Evolutionary conservation across 2,888 invertebrate species (phyloP).

Genomic region (Andricus quercusramuli): DNA sequence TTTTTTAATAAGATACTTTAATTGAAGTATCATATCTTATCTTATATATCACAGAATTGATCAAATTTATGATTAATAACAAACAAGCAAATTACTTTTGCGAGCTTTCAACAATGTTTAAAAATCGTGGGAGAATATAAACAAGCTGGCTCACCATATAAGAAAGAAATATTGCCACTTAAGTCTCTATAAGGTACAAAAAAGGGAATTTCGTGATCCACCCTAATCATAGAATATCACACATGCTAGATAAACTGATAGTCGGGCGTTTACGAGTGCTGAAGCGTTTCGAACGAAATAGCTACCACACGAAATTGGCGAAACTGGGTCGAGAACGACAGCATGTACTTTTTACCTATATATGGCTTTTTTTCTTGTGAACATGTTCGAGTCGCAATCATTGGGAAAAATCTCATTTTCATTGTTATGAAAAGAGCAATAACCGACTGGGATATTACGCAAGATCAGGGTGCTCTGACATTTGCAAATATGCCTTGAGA

Average conservation of each 20-base stretch:
- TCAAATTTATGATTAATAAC: no score
- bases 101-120: no score
- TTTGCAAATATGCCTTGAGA: not conserved
- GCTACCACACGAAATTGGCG: not conserved
- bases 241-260: not conserved
- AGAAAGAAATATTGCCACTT: not conserved
- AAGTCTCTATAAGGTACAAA: not conserved
- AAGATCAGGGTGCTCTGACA: constrained; percentile 10
- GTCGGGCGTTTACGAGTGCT: not conserved
- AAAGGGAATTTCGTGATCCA: not conserved
- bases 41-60: no score
- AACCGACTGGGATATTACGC: not conserved
- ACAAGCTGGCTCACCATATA: not conserved
- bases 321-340: constrained; percentile 26
- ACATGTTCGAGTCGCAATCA: constrained; percentile 11
- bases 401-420: constrained; percentile 16
- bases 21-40: no score
- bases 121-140: not conserved
- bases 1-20: no score
- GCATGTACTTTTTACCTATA: not conserved
- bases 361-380: constrained; percentile 27
- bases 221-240: not conserved
- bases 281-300: constrained; percentile 19
- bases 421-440: constrained; percentile 30
- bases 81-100: no score